Percentiles rank a stretch among this genome's conserved stretches.
Evolutionary conservation across 2,888 invertebrate species (phyloP).

Genomic region (Neoitamus cyanurus): DNA sequence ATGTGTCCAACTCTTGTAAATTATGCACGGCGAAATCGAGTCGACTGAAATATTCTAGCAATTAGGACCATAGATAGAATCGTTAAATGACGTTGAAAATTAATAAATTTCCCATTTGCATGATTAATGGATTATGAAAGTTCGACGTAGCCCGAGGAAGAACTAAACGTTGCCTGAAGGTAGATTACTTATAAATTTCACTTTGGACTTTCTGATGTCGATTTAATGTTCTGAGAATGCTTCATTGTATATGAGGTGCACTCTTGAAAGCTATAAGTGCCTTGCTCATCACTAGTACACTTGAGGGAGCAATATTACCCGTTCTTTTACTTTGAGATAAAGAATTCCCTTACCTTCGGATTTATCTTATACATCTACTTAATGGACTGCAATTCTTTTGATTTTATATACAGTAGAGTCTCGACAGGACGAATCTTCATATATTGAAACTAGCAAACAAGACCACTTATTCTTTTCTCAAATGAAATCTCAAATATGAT

Average conservation of each 20-base stretch:
- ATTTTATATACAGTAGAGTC: no score
- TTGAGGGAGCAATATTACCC: background rate
- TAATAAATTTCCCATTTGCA: background rate
- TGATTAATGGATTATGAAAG: slow-evolving; percentile 1
- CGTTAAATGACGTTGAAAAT: background rate
- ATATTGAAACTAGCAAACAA: no score
- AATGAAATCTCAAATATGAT: no score
- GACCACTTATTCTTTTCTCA: no score
- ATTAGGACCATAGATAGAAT: slow-evolving; percentile 5
- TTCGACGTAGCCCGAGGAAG: background rate
- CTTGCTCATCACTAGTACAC: background rate
- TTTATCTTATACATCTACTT: no score
- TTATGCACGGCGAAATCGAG: background rate
- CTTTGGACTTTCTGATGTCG: background rate
- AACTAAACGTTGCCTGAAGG: background rate
- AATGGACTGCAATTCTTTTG: no score
- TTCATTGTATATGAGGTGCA: background rate
- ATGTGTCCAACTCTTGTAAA: slow-evolving; percentile 8
- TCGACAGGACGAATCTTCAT: no score
- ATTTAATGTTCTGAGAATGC: background rate
- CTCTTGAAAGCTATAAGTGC: background rate
- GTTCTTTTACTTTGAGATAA: background rate
- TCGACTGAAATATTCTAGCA: background rate
- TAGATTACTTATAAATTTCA: background rate
- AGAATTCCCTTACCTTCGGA: background rate